These are phyloP conservation scores for Montipora cactus DNA, from an alignment of 64 coral and sea anemone genomes.

Conservation along the genomic window DNA sequence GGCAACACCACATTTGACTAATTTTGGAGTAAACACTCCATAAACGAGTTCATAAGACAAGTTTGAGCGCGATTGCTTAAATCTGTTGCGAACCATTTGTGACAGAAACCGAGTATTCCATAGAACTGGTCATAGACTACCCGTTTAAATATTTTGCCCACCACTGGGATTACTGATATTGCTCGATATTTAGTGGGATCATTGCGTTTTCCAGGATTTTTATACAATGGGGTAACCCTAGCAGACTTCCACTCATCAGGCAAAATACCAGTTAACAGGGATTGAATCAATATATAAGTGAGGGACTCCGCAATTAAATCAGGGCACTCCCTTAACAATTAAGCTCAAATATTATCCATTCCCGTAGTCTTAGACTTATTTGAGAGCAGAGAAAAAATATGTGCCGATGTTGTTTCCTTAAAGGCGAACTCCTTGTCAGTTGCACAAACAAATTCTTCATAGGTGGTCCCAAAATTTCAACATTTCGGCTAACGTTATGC, in stretches of 20 bases:
- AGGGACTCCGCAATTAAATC: too few relatives aligned
- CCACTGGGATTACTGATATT: constrained; percentile 39
- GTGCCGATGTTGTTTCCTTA: neutral
- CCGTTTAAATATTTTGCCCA: neutral
- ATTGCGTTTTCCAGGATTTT: too few relatives aligned
- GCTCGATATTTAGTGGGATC: constrained; percentile 16
- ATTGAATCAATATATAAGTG: constrained; percentile 15
- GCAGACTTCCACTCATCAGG: too few relatives aligned
- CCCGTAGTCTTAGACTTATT: neutral
- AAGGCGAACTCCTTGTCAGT: neutral
- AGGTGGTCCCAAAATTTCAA: constrained; percentile 28
- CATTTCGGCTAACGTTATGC: constrained; percentile 20
- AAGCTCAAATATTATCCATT: constrained; percentile 41
- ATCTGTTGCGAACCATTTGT: too few relatives aligned
- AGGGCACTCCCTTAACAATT: constrained; percentile 30
- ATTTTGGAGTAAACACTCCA: too few relatives aligned
- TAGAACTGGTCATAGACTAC: too few relatives aligned
- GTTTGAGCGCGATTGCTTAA: too few relatives aligned
- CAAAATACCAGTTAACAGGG: constrained; percentile 18
- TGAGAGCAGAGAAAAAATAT: neutral
- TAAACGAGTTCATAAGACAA: too few relatives aligned
- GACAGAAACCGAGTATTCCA: neutral
- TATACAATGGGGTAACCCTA: too few relatives aligned
- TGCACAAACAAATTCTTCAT: constrained; percentile 25
- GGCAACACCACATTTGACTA: too few relatives aligned